phyloP scores from a whole-genome alignment of 2,797 vertebrate species.

The Crypturellus tataupa region DNA sequence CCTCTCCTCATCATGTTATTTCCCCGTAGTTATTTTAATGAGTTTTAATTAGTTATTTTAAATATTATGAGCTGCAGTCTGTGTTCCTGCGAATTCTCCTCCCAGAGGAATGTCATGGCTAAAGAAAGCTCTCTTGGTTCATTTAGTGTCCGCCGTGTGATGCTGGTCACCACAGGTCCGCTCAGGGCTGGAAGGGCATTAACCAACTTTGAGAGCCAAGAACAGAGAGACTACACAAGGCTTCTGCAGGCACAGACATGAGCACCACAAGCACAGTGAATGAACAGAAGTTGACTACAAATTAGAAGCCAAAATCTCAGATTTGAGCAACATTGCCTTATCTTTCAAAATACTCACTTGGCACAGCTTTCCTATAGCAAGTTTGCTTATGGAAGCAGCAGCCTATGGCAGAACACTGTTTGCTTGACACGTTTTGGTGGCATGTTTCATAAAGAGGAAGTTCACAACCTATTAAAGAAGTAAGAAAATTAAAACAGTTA shows the following conservation, averaged over 20 bases:
- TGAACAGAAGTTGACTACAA: not conserved
- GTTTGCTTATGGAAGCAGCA: conserved; percentile 46
- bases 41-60: not conserved
- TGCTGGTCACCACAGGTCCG: not conserved
- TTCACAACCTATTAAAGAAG: conserved; percentile 44
- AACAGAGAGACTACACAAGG: not conserved
- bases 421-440: conserved; percentile 43
- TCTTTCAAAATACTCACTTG: not conserved
- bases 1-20: not conserved
- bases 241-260: not conserved
- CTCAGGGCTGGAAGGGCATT: not conserved
- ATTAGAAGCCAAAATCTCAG: not conserved
- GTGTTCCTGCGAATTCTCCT: not conserved
- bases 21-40: not conserved
- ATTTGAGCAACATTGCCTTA: not conserved
- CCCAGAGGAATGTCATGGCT: not conserved
- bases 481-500: not conserved
- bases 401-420: conserved; percentile 8
- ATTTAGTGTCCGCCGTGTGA: not conserved
- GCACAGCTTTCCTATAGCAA: conserved; percentile 40
- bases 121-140: not conserved
- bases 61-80: not conserved
- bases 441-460: conserved; percentile 47
- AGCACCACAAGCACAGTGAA: not conserved
- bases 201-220: accelerated